Percentiles rank a stretch among this genome's conserved stretches.
Conservation (phyloP, 2,113 vertebrate species). For the Phalacrocorax aristotelis region DNA sequence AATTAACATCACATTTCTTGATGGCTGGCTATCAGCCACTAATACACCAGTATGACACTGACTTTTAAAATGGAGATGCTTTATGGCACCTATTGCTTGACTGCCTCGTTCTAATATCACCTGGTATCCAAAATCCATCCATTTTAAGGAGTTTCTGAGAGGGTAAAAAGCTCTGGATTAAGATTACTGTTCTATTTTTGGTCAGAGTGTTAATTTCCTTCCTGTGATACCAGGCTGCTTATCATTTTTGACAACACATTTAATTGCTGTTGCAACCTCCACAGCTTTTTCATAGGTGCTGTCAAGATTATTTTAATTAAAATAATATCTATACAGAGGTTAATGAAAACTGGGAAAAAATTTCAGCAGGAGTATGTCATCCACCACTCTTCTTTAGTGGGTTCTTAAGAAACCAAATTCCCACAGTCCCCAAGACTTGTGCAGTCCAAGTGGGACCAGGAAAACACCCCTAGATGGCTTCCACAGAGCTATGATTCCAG, state of each 20-base stretch:
- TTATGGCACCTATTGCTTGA: conserved; percentile 29
- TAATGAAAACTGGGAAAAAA: conserved; percentile 36
- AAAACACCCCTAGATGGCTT: neutral
- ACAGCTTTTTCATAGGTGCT: conserved; percentile 24
- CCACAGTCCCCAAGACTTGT: neutral
- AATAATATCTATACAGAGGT: conserved; percentile 20
- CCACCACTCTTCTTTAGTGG: neutral
- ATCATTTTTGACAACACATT: conserved; percentile 51
- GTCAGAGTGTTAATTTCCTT: conserved; percentile 36
- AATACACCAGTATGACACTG: neutral
- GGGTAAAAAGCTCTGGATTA: conserved; percentile 16
- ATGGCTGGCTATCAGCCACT: neutral
- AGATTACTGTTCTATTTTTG: conserved; percentile 44
- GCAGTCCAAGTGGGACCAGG: neutral
- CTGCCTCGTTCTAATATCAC: neutral
- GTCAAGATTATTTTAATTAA: conserved; percentile 54
- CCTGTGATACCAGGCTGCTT: conserved; percentile 16
- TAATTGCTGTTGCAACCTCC: conserved; percentile 39
- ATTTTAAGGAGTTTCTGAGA: conserved; percentile 1
- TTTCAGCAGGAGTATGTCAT: neutral
- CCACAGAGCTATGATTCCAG: fast-evolving
- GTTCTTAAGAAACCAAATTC: neutral
- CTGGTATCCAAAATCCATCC: conserved; percentile 23
- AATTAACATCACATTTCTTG: neutral
- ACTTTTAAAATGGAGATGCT: neutral